These are phyloP conservation scores for Actinostola sp. DNA, from an alignment of 92 coral and sea anemone genomes.

Conservation along the genomic window DNA sequence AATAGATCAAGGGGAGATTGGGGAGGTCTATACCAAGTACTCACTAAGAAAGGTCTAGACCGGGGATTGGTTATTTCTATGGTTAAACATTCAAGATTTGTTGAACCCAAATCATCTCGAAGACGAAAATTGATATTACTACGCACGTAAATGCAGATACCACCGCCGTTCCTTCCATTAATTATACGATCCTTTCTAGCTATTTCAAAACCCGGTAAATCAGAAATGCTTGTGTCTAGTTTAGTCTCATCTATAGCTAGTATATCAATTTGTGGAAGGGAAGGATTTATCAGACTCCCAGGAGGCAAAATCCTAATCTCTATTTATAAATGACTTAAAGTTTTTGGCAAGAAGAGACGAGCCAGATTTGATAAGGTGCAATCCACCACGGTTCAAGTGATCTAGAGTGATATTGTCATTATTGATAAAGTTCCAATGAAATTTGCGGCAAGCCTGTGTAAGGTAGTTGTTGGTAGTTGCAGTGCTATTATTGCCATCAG, in stretches of 20 bases:
- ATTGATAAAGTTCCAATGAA: too few species aligned
- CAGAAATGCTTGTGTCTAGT: constrained; percentile 11
- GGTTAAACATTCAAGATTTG: constrained; percentile 27
- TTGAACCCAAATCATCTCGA: constrained; percentile 23
- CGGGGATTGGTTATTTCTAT: constrained; percentile 42
- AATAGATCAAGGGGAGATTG: constrained; percentile 40
- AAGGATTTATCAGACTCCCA: too few species aligned
- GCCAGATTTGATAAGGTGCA: too few species aligned
- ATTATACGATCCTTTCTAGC: constrained; percentile 28
- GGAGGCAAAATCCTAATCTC: background rate
- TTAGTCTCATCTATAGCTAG: constrained; percentile 53
- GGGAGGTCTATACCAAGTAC: constrained; percentile 66
- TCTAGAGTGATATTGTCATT: too few species aligned
- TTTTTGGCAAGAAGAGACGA: too few species aligned
- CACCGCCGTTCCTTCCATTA: constrained; percentile 29
- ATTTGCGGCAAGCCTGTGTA: too few species aligned
- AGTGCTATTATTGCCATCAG: too few species aligned
- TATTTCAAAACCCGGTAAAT: constrained; percentile 44
- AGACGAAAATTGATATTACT: constrained; percentile 21
- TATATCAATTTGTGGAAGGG: constrained; percentile 33
- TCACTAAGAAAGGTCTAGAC: constrained; percentile 36
- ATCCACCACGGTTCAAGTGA: too few species aligned
- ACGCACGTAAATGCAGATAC: constrained; percentile 37
- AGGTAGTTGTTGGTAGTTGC: too few species aligned
- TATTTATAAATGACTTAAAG: too few species aligned